These are phyloP conservation scores for Myrmecophaga tridactyla DNA, from an alignment of 2,113 vertebrate species.

Conservation along the genomic window DNA sequence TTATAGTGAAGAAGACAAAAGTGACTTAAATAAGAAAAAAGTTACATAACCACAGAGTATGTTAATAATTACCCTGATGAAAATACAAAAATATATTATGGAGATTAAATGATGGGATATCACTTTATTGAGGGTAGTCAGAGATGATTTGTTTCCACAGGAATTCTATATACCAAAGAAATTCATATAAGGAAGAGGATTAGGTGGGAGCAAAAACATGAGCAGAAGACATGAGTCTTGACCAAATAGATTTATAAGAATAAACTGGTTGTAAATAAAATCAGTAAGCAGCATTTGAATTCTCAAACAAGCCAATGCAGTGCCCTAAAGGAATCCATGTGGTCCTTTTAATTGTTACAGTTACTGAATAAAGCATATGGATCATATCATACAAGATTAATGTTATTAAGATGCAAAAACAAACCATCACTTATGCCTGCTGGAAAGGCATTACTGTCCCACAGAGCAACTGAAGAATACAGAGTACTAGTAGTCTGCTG, in stretches of 20 bases:
- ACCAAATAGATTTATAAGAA: neutral
- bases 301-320: neutral
- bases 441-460: neutral
- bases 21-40: neutral
- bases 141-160: neutral
- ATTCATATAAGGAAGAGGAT: neutral
- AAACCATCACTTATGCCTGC: neutral
- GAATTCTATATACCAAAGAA: neutral
- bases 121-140: neutral
- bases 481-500: neutral
- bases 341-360: neutral
- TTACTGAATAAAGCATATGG: neutral
- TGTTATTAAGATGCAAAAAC: neutral
- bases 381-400: conserved; percentile 23
- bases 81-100: neutral
- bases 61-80: neutral
- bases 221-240: neutral
- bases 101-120: neutral
- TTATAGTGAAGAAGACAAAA: neutral
- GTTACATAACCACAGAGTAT: neutral
- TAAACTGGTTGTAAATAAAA: neutral
- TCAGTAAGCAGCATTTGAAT: neutral
- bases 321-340: neutral
- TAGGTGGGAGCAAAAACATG: neutral
- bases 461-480: neutral